Evolutionary conservation across 2,888 invertebrate genomes (phyloP).

Genomic region (Trypoxylon attenuatum): DNA sequence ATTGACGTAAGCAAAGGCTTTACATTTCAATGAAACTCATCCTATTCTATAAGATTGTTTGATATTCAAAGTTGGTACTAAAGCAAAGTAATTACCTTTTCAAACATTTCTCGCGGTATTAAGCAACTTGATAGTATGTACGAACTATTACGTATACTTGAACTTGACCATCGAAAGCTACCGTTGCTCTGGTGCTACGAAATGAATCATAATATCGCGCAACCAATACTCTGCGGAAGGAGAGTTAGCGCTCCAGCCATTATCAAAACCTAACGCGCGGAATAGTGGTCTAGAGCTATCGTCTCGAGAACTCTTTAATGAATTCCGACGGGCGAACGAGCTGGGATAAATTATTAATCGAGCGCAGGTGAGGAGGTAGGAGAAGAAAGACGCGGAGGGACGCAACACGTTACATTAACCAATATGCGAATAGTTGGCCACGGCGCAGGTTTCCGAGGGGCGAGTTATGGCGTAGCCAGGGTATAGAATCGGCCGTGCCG

Average conservation of each 20-base stretch:
- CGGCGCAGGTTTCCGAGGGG: conserved; percentile 26
- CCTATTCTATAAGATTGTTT: too few species aligned
- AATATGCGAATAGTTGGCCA: conserved; percentile 56
- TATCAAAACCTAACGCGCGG: background rate
- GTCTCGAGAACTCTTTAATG: conserved; percentile 28
- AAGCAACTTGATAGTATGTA: too few species aligned
- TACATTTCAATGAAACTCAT: too few species aligned
- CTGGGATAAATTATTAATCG: conserved; percentile 42
- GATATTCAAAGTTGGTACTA: too few species aligned
- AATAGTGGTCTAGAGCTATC: background rate
- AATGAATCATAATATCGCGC: background rate
- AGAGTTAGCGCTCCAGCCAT: background rate
- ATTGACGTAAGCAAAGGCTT: too few species aligned
- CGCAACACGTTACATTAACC: conserved; percentile 58
- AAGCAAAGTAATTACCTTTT: too few species aligned
- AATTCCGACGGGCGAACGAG: conserved; percentile 3
- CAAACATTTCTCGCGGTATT: too few species aligned
- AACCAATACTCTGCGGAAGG: background rate
- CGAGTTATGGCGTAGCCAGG: conserved; percentile 50
- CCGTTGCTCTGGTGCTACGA: too few species aligned
- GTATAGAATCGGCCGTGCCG: conserved; percentile 48
- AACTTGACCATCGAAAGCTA: too few species aligned
- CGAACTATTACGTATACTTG: too few species aligned
- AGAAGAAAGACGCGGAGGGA: conserved; percentile 5
- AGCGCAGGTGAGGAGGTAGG: conserved; percentile 8